Evolutionary conservation across 2,888 invertebrate genomes (phyloP), one percentile per base, ranked within the genome.

Genomic region (Fragum fragum): DNA sequence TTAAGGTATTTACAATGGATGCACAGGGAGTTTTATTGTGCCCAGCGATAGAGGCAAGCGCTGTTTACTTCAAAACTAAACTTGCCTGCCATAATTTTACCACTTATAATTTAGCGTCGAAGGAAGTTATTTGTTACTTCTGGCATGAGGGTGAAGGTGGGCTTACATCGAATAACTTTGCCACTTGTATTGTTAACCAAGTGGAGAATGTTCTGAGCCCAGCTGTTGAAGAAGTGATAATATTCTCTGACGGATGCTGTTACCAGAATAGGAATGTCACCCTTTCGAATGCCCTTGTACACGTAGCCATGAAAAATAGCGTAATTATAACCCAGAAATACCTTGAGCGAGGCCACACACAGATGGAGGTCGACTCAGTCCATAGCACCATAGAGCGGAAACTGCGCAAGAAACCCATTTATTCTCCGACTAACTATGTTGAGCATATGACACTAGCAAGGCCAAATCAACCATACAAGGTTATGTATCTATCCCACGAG

Each of bases 331-430:
- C 47, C 14, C 82, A 82, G 16, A 79, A 77, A 28, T 85, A 59
- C 47, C 47, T 82, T 3, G 81, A 75, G 61, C 74, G 72, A 36
- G 86, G 86, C 0, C 81, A 86, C 55, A 86, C 86, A 11, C 76
- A 74, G n/a, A n/a, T n/a, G n/a, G n/a, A n/a, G n/a, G n/a, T n/a
- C n/a, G n/a, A n/a, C n/a, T n/a, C n/a, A n/a, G 83, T 87, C 23
- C 87, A 87, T 39, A 83, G 82, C 70, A 32, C 52, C 5, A 81
- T 86, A 52, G 87, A 86, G 59, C 59, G 76, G 9, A 74, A 79
- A 42, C 36, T 85, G 28, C 52, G 55, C 7, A 68, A 73, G 23
- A 73, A 29, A 52, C 52, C 71, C 29, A 83, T 83, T 14, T 78
- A 78, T 42, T 42, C 71, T 23, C 80, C 80, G 39, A 36, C 32